A percentile compares a stretch with the other conserved stretches of the same genome.
These are phyloP conservation scores for Pogonophryne albipinna DNA, from an alignment of 2,797 vertebrate species.

Conservation along the genomic window DNA sequence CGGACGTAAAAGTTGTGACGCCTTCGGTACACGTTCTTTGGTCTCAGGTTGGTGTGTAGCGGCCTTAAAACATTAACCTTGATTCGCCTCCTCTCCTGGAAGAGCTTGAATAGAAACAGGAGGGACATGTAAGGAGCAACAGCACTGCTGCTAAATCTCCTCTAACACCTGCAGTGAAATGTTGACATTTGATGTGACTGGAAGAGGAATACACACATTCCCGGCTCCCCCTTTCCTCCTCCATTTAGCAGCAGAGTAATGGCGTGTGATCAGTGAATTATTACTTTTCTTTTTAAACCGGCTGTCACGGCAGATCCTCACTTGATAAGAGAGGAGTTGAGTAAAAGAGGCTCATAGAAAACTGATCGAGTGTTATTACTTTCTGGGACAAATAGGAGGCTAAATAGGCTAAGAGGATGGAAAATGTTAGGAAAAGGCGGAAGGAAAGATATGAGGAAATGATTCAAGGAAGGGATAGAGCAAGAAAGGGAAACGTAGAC, in stretches of 20 bases:
- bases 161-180: slow-evolving; percentile 60
- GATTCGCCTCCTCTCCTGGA: neutral
- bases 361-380: slow-evolving; percentile 35
- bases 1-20: no score
- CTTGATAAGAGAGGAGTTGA: slow-evolving; percentile 31
- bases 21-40: no score
- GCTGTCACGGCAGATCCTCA: slow-evolving; percentile 35
- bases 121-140: slow-evolving; percentile 26
- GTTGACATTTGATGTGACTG: slow-evolving; percentile 63
- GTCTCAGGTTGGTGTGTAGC: no score
- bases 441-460: neutral
- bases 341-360: slow-evolving; percentile 12
- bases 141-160: slow-evolving; percentile 52
- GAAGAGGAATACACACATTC: slow-evolving; percentile 44
- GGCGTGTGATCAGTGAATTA: slow-evolving; percentile 36
- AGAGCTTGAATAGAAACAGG: slow-evolving; percentile 14
- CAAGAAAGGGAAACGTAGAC: no score
- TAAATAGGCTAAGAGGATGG: slow-evolving; percentile 15
- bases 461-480: no score
- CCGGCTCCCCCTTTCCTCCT: slow-evolving; percentile 17
- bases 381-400: slow-evolving; percentile 20
- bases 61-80: neutral
- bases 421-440: neutral
- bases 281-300: slow-evolving; percentile 41
- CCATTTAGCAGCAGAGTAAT: slow-evolving; percentile 40